phyloP scores from a whole-genome alignment of 2,888 invertebrate genomes.

The Rosalia funebris region DNA sequence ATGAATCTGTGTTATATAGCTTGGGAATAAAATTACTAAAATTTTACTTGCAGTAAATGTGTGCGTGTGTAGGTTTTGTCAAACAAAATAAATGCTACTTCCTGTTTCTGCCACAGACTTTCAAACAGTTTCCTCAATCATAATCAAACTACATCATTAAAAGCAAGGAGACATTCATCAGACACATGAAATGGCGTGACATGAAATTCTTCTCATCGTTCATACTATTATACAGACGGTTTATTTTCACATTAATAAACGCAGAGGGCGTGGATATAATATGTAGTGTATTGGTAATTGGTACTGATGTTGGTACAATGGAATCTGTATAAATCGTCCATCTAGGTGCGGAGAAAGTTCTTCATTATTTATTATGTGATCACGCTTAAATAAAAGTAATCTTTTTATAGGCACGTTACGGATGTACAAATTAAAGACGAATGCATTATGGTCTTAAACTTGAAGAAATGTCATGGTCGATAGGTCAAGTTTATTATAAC shows the following conservation, averaged over 20 bases:
- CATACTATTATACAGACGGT: neutral
- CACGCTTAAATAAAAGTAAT: neutral
- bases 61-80: no score
- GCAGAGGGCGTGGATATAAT: neutral
- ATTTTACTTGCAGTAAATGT: no score
- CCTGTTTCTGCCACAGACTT: no score
- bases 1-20: no score
- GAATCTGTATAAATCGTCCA: neutral
- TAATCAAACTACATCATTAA: no score
- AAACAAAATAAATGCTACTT: no score
- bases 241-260: neutral
- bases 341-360: constrained; percentile 12
- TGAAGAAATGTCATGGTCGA: constrained; percentile 1
- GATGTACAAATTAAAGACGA: neutral
- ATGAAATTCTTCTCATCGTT: neutral
- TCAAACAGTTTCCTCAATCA: no score
- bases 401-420: neutral
- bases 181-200: neutral
- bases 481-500: constrained; percentile 3
- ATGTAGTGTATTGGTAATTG: neutral
- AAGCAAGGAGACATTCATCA: neutral
- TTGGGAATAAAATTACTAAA: no score
- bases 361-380: constrained; percentile 19
- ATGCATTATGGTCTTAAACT: neutral
- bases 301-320: neutral